Conservation (phyloP, 1,140 invertebrate genomes). For the Conopomorpha cramerella region DNA sequence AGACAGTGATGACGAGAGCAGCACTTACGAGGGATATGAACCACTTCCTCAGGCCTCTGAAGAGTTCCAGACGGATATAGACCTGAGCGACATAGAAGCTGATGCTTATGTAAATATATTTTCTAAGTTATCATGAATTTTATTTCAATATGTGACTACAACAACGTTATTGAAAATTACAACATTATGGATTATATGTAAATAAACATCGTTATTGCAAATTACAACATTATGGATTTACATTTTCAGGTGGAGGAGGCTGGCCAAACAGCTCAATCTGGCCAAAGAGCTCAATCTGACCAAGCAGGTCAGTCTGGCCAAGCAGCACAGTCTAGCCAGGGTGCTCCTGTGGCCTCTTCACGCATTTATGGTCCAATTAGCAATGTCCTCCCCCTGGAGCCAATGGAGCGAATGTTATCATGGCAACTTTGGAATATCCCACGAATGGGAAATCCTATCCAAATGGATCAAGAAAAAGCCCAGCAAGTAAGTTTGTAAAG, state of each 20-base stretch:
- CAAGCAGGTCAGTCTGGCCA: too few species aligned
- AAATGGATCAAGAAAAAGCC: conserved; percentile 48
- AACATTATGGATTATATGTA: too few species aligned
- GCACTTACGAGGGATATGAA: conserved; percentile 40
- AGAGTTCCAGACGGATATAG: conserved; percentile 18
- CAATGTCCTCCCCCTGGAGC: conserved; percentile 42
- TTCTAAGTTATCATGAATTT: neutral
- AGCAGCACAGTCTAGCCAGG: too few species aligned
- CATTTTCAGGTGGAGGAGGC: too few species aligned
- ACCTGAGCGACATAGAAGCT: conserved; percentile 25
- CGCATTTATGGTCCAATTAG: too few species aligned
- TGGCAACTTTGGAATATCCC: conserved; percentile 47
- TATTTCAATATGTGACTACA: neutral
- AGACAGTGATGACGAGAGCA: conserved; percentile 45
- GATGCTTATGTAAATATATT: conserved; percentile 7
- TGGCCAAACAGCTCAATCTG: neutral
- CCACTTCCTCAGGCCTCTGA: conserved; percentile 45
- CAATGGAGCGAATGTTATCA: conserved; percentile 34
- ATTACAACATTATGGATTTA: too few species aligned
- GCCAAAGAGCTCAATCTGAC: too few species aligned
- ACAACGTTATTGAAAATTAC: too few species aligned
- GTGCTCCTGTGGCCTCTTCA: too few species aligned
- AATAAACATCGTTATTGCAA: too few species aligned
- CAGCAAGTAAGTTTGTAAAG: conserved; percentile 34
- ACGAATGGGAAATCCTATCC: conserved; percentile 31